A percentile compares a stretch with the other conserved stretches of the same genome.
These are phyloP conservation scores for Andrena camellia DNA, from an alignment of 2,888 invertebrate genomes.

Conservation along the genomic window DNA sequence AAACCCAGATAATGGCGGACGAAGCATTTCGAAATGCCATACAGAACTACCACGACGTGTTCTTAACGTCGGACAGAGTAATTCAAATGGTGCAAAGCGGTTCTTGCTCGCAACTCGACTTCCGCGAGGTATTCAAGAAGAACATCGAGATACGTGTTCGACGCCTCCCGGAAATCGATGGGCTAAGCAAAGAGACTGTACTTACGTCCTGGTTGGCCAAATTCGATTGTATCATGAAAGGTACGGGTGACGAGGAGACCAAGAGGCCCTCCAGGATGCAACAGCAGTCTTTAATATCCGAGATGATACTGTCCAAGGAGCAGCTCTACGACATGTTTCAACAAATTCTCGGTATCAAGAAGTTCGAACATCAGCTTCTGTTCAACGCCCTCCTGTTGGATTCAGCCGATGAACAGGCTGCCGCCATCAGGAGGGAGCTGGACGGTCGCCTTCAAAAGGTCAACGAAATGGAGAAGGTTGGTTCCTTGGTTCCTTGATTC, in stretches of 20 bases:
- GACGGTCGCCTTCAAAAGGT: constrained; percentile 99
- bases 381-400: constrained; percentile 99
- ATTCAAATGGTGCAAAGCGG: constrained; percentile 98
- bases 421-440: constrained; percentile 98
- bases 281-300: constrained; percentile 95
- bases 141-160: constrained; percentile 99
- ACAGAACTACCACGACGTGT: constrained; percentile 97
- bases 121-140: constrained; percentile 98
- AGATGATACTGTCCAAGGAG: constrained; percentile 98
- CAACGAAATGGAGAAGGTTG: constrained; percentile 98
- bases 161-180: constrained; percentile 99
- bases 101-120: constrained; percentile 99
- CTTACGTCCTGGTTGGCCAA: constrained; percentile 99
- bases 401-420: constrained; percentile 99
- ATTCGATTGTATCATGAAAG: constrained; percentile 99
- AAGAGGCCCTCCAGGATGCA: constrained; percentile 95
- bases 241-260: constrained; percentile 94
- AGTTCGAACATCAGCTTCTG: constrained; percentile 99
- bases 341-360: constrained; percentile 98
- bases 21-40: constrained; percentile 99
- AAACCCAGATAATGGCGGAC: constrained; percentile 98
- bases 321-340: constrained; percentile 99
- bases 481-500: constrained; percentile 40
- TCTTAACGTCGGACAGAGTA: constrained; percentile 98
- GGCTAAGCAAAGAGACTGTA: constrained; percentile 99